Evolutionary conservation across 1,140 invertebrate genomes (phyloP).

Genomic region (Rhyacophila brunnea): DNA sequence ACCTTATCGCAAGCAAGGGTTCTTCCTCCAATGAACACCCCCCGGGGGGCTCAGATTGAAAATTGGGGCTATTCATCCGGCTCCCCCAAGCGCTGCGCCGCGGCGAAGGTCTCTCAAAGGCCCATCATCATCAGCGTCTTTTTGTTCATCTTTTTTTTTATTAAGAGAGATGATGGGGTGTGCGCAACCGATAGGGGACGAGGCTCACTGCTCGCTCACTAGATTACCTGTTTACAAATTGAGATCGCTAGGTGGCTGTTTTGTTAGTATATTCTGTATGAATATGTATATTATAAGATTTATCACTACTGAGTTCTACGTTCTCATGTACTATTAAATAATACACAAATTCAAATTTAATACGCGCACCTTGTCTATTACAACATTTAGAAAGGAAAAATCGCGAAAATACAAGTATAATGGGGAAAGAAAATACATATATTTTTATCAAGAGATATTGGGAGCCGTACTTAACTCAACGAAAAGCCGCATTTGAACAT

Average conservation of each 20-base stretch:
- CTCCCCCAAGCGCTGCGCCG: constrained; percentile 7
- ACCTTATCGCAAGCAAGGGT: constrained; percentile 7
- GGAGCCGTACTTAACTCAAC: no score
- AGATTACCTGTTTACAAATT: neutral
- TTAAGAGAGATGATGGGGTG: neutral
- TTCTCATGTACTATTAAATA: no score
- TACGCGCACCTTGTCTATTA: no score
- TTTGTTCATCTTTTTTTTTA: neutral
- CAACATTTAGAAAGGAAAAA: no score
- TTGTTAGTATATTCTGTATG: no score
- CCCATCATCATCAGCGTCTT: constrained; percentile 5
- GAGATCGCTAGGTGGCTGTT: neutral
- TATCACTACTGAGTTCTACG: no score
- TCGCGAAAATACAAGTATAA: no score
- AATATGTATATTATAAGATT: no score
- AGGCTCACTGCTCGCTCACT: neutral
- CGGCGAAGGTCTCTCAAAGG: constrained; percentile 13
- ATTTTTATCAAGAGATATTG: no score
- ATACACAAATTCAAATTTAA: no score
- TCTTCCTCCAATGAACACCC: neutral
- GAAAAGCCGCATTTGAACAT: no score
- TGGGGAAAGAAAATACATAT: no score
- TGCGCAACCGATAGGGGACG: neutral
- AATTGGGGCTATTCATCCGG: constrained; percentile 31
- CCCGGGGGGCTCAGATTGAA: constrained; percentile 26